A percentile compares a stretch with the other conserved stretches of the same genome.
These are phyloP conservation scores for Magallana angulata DNA, from an alignment of 1,140 invertebrate genomes.

Conservation along the genomic window DNA sequence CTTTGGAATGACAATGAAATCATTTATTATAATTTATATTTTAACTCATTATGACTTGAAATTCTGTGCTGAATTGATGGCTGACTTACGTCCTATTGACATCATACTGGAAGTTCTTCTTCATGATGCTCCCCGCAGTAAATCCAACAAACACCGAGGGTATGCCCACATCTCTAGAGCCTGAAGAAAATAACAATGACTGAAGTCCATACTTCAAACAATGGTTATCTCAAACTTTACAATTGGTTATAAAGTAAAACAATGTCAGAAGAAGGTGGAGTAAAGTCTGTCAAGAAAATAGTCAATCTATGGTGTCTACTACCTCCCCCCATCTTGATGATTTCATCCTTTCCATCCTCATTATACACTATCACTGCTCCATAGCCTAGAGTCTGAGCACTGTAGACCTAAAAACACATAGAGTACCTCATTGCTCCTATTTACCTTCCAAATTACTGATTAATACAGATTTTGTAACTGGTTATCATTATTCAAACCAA, in stretches of 20 bases:
- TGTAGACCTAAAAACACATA: background rate
- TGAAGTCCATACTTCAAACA: too few relatives aligned
- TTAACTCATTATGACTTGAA: too few relatives aligned
- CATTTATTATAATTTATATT: too few relatives aligned
- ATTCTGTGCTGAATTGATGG: too few relatives aligned
- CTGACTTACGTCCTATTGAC: conserved; percentile 3
- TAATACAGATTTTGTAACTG: too few relatives aligned
- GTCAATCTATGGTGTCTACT: background rate
- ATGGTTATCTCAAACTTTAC: too few relatives aligned
- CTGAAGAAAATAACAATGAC: background rate
- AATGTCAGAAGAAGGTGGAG: too few relatives aligned
- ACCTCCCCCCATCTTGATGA: conserved; percentile 39
- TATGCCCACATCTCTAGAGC: background rate
- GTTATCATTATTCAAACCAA: too few relatives aligned
- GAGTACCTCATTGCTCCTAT: background rate
- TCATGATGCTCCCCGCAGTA: conserved; percentile 30
- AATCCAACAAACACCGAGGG: conserved; percentile 42
- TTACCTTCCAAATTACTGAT: too few relatives aligned
- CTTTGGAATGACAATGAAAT: too few relatives aligned
- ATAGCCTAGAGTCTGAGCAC: conserved; percentile 41
- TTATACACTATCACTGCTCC: conserved; percentile 43
- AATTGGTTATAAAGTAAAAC: too few relatives aligned
- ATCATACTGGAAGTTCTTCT: background rate
- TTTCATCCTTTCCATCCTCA: background rate
- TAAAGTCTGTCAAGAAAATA: too few relatives aligned